Base-by-base conservation (phyloP, 1,140 invertebrate genomes). In the Drosophila cardini region DNA sequence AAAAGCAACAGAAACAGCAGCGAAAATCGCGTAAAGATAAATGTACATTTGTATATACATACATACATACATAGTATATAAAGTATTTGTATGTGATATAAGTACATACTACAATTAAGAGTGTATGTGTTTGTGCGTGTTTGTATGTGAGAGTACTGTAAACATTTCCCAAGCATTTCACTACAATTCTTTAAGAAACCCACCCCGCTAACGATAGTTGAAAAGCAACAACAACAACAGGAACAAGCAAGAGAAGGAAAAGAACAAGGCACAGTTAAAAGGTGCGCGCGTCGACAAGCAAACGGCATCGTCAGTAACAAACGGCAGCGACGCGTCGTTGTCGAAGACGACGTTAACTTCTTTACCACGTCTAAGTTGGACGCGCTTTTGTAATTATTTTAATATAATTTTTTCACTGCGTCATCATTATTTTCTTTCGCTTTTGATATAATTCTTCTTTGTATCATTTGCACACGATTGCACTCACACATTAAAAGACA, bases 401-500 rank as follows among this genome's bases (percentile, higher is more conserved):
- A 85, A 86, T 87, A 89, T 79, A 81, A 77, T 82, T 82, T 86
- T 87, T 89, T 89, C 73, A 87, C 85, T 89, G 84, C 84, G 84
- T 89, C 84, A 89, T 89, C 84, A 89, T 89, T 89, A 89, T 89
- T 89, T 89, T 89, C 79, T 82, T 89, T 80, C 62, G 85, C 85
- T 74, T 89, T 89, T 87, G 83, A 87, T 89, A 89, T 87, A 84
- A 77, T 84, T 90, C 73, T 83, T 87, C 84, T 90, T 89, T 90
- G 80, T 87, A 87, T 89, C 85, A 87, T 87, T 89, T 87, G 80
- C 80, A 89, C 83, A 87, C 83, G 81, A 85, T 80, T 84, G 79
- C 71, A 69, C 81, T 74, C 65, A 71, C 56, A 65, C 48, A 67
- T 16, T 38, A 61, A 56, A 21, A 42, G 32, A 32, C 36, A 56